Base-by-base conservation (phyloP, 2,888 invertebrate genomes). In the Crematogaster levior region DNA sequence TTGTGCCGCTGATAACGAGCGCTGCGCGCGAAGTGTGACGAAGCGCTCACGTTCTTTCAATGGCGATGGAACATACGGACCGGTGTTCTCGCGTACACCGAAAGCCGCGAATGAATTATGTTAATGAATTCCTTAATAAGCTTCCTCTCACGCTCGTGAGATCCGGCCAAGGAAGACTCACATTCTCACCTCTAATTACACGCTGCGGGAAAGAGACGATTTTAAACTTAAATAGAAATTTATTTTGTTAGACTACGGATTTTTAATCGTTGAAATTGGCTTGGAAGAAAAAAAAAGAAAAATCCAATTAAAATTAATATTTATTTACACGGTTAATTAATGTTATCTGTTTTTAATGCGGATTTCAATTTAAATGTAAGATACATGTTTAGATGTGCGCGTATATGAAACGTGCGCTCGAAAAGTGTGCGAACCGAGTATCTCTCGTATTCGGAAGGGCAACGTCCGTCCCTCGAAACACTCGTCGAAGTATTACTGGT, bases 1-100 rank as follows among this genome's bases (percentile, higher is more conserved):
- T 84, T 85, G 84, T 70, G 77, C 27, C 27, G 37, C 60, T 80
- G 89, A 89, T 88, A 89, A 86, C 83, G 81, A 77, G 34, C 15
- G 70, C n/a, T 34, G 72, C 40, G 66, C 79, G 82, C 73, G 34
- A 82, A 85, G 81, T 77, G 65, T 70, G 73, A 81, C 68, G 84
- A 82, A 74, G 48, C 63, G 68, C 37, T 68, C 63, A 74, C 37
- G 24, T 27, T 27, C 9, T 7, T 7, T 9, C 68, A 37, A 72
- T 53, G 34, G n/a, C 60, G 37, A 7, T 18, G 77, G 12, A 30
- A 58, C 56, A 60, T 53, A 46, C 43, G 34, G 34, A 48, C 43
- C 27, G 34, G 60, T 37, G 15, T 51, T 72, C 75, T 61, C 75
- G 77, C 68, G 75, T 73, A 40, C 66, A 43, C 43, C 51, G 24